Conservation (phyloP, 1,140 invertebrate species). For the Plutomurus gul region DNA sequence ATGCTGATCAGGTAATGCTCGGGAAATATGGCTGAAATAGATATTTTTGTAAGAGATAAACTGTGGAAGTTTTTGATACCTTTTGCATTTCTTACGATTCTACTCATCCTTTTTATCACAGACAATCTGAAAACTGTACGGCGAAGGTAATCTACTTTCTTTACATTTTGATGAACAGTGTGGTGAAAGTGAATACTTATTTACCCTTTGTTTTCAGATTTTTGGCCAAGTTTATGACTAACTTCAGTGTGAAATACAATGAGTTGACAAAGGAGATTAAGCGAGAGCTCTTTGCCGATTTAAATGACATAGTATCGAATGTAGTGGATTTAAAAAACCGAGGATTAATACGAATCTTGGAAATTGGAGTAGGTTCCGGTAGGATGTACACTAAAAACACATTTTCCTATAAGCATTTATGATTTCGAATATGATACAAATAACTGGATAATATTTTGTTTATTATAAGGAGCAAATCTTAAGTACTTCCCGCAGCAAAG, state of each 20-base stretch:
- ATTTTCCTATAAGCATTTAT: background rate
- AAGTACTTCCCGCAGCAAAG: constrained; percentile 56
- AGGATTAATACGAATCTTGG: constrained; percentile 52
- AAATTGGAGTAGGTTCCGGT: constrained; percentile 54
- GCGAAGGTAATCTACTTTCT: constrained; percentile 27
- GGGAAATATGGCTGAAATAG: constrained; percentile 25
- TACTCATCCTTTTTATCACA: constrained; percentile 26
- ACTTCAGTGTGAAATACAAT: constrained; percentile 33
- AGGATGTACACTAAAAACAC: background rate
- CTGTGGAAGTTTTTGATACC: constrained; percentile 44
- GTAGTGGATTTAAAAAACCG: constrained; percentile 48
- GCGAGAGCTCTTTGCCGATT: constrained; percentile 46
- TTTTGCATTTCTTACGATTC: background rate
- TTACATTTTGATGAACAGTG: background rate
- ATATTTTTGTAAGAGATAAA: constrained; percentile 42
- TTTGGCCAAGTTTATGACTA: constrained; percentile 32
- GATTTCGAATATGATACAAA: background rate
- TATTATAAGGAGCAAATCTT: constrained; percentile 55
- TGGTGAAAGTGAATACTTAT: background rate
- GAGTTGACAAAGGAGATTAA: constrained; percentile 37
- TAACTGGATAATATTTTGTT: background rate
- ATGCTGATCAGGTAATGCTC: too few relatives aligned
- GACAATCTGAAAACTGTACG: constrained; percentile 32
- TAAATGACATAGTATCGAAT: constrained; percentile 41
- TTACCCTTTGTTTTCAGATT: constrained; percentile 30